Base-by-base conservation (phyloP, 2,113 vertebrate genomes). In the Gymnorhina tibicen region DNA sequence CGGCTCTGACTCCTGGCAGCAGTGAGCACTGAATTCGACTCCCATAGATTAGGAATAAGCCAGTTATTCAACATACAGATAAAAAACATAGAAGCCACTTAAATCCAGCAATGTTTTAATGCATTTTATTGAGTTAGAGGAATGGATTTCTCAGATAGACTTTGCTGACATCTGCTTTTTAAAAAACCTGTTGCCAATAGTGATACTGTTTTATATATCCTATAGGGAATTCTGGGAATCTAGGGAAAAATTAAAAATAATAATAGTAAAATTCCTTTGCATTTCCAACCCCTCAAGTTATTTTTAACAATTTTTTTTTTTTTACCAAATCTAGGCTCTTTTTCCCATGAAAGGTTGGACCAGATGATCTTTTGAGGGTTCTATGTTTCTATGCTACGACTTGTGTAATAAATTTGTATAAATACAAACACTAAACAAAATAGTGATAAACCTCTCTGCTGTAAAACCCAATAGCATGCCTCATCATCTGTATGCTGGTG, bases 321-420 rank as follows among this genome's bases (percentile, higher is more conserved):
- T 66, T 9, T 4, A 60, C 5, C 3, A 66, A 79, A 72, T 26
- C 15, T 47, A 62, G 23, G 8, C 7, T 67, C 3, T 9, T 16
- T 67, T 80, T 67, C 37, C 27, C 5, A 28, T 16, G 11, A 49
- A 53, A 80, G 8, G 2, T 7, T 92, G 68, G 13, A 60, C 13
- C 6, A 66, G 42, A 37, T 18, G 5, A 42, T 41, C 21, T 42
- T 60, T 28, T 0, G 0, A 39, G 17, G 11, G 17, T 33, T 73
- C 37, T 50, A 4, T 59, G 14, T 41, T 81, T 55, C 20, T 39
- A 6, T 35, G 30, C 3, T 44, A 52, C 4, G 2, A 60, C 9
- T 10, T 41, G 4, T 37, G 12, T 19, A 88, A 91, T 68, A 68
- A 86, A 83, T 28, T 64, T 2, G 52, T 35, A 33, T 27, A 21